These are phyloP conservation scores for Pyrrhura leucotis DNA, from an alignment of 2,797 vertebrate species.

Conservation along the genomic window DNA sequence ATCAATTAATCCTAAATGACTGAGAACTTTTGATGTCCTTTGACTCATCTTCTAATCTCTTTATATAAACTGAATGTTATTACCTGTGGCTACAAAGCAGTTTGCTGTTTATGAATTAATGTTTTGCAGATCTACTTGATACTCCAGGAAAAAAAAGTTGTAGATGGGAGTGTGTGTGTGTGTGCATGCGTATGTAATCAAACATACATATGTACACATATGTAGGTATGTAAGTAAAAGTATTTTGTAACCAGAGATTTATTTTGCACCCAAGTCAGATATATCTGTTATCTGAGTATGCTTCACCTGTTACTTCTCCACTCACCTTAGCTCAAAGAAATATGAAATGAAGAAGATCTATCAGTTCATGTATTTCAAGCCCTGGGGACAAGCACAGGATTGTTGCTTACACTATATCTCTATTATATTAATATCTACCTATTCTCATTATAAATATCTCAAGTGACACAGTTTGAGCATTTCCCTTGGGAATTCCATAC, in stretches of 20 bases:
- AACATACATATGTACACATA: neutral
- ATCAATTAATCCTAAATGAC: neutral
- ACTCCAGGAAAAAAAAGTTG: neutral
- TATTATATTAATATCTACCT: neutral
- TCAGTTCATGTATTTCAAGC: neutral
- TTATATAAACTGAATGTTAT: neutral
- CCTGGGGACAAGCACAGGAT: rapidly evolving
- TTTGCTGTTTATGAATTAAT: neutral
- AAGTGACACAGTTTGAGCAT: neutral
- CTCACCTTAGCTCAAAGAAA: neutral
- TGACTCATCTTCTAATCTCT: neutral
- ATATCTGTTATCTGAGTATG: neutral
- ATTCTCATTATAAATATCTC: neutral
- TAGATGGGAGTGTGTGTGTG: neutral
- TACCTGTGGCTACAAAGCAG: neutral
- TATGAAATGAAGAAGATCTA: neutral
- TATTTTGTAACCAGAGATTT: neutral
- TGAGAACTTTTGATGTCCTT: neutral
- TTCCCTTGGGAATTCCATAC: neutral
- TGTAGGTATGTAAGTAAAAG: neutral
- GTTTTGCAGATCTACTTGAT: neutral
- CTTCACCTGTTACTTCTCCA: neutral
- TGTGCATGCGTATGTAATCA: neutral
- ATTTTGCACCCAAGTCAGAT: neutral
- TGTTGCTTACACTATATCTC: neutral